Percentiles rank a stretch among this genome's conserved stretches.
phyloP scores from a whole-genome alignment of 2,888 invertebrate species.

The Lepidochrysops patricia region DNA sequence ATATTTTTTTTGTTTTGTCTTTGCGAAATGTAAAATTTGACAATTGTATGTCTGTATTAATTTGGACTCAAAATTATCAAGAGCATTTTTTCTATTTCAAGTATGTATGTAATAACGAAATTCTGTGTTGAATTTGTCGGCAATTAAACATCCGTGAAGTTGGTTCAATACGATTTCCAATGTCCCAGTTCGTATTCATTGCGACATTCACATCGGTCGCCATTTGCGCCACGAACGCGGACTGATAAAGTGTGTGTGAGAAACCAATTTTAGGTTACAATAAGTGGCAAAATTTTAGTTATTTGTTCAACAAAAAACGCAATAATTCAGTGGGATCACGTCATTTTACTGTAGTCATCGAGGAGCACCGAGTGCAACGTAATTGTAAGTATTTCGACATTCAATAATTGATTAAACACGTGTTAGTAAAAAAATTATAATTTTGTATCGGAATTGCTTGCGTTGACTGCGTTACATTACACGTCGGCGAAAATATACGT shows the following conservation, averaged over 20 bases:
- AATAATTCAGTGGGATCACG: constrained; percentile 33
- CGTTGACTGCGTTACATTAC: constrained; percentile 31
- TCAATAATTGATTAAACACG: constrained; percentile 50
- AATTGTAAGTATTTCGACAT: constrained; percentile 45
- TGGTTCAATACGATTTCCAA: constrained; percentile 30
- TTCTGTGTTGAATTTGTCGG: constrained; percentile 35
- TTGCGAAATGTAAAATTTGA: not conserved
- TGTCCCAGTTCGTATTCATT: constrained; percentile 26
- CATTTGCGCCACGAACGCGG: constrained; percentile 68
- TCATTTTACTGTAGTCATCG: constrained; percentile 27
- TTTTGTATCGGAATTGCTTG: constrained; percentile 36
- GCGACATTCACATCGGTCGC: constrained; percentile 61
- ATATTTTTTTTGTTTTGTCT: too few species aligned
- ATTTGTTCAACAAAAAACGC: constrained; percentile 43
- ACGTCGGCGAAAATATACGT: constrained; percentile 21
- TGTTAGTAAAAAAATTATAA: constrained; percentile 43
- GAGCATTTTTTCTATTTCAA: constrained; percentile 61
- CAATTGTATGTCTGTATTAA: constrained; percentile 44
- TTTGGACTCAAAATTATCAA: constrained; percentile 70
- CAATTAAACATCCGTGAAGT: constrained; percentile 43
- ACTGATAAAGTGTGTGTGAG: constrained; percentile 43
- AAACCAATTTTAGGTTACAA: constrained; percentile 63
- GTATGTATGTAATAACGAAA: constrained; percentile 39
- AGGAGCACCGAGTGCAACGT: constrained; percentile 40
- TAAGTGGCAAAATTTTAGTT: constrained; percentile 42